Conservation (phyloP, 2,113 vertebrate genomes). For the Agelaius tricolor region DNA sequence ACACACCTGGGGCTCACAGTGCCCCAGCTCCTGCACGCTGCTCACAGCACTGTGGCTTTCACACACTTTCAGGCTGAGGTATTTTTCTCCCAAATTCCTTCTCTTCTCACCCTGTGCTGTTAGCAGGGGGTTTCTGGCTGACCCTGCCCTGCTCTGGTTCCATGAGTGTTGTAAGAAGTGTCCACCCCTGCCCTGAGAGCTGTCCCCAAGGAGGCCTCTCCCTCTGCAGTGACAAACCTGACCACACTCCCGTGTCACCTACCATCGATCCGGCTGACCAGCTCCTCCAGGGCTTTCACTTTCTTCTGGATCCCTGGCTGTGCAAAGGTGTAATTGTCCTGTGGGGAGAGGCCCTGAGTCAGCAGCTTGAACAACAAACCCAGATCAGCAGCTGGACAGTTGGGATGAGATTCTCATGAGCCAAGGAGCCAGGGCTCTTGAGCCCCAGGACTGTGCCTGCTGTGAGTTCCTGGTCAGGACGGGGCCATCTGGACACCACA, state of each 20-base stretch:
- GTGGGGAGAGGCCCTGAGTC: not conserved
- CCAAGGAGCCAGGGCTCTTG: not conserved
- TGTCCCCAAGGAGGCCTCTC: not conserved
- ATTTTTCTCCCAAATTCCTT: not conserved
- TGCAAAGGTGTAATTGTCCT: conserved; percentile 99
- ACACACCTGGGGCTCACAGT: not conserved
- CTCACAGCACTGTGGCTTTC: not conserved
- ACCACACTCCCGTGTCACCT: conserved; percentile 35
- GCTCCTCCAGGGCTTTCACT: conserved; percentile 95
- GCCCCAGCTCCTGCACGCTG: not conserved
- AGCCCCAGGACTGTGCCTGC: not conserved
- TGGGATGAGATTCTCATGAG: not conserved
- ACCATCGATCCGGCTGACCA: conserved; percentile 97
- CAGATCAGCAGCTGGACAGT: not conserved
- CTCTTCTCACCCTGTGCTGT: not conserved
- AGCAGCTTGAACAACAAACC: not conserved
- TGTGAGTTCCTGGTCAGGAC: not conserved
- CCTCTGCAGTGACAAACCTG: not conserved
- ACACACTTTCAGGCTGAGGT: not conserved
- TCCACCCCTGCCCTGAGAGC: not conserved
- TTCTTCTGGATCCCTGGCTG: conserved; percentile 99
- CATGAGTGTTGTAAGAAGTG: fast-evolving
- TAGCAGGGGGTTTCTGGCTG: not conserved
- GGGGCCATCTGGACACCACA: not conserved
- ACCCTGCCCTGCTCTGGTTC: not conserved